A percentile compares a stretch with the other conserved stretches of the same genome.
Evolutionary conservation across 1,140 invertebrate species (phyloP).

Genomic region (Zaprionus kolodkinae): DNA sequence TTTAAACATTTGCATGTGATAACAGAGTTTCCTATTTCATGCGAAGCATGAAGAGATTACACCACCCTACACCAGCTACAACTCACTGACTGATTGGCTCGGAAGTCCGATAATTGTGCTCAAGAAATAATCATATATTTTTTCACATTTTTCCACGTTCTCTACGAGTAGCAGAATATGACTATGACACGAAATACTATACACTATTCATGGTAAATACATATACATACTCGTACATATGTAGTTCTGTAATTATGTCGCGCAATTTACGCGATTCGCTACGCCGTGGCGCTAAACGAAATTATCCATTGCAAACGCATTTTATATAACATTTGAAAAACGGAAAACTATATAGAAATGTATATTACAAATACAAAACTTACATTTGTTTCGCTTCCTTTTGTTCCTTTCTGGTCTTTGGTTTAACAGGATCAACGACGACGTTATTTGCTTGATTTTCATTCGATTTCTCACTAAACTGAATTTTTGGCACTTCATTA

Average conservation of each 20-base stretch:
- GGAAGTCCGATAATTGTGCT: background rate
- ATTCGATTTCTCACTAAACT: slow-evolving; percentile 60
- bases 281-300: background rate
- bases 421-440: slow-evolving; percentile 11
- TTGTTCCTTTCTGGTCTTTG: slow-evolving; percentile 35
- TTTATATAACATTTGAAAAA: background rate
- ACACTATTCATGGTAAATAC: background rate
- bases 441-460: slow-evolving; percentile 1
- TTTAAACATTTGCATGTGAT: background rate
- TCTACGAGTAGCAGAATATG: background rate
- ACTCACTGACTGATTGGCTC: background rate
- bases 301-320: background rate
- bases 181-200: slow-evolving; percentile 1
- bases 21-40: background rate
- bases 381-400: slow-evolving; percentile 49
- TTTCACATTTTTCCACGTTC: slow-evolving; percentile 6
- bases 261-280: background rate
- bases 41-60: background rate
- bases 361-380: background rate
- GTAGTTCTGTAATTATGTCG: slow-evolving; percentile 9
- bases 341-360: background rate
- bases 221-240: slow-evolving; percentile 11
- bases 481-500: slow-evolving; percentile 73
- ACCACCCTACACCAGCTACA: background rate
- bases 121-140: background rate